Conservation (phyloP, 2,113 vertebrate species). For the Apaloderma vittatum region DNA sequence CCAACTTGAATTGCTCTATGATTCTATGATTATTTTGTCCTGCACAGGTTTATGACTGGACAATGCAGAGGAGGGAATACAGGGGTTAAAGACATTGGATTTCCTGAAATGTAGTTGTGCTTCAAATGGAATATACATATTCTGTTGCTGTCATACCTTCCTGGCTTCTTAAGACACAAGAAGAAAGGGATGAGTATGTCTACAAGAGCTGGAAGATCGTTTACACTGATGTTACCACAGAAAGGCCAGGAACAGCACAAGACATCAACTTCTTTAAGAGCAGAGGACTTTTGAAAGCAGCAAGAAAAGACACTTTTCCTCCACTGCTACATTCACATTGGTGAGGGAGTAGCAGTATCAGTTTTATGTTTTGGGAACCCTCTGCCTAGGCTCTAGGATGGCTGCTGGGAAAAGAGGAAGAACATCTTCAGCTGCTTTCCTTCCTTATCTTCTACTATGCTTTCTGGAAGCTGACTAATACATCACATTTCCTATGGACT, state of each 20-base stretch:
- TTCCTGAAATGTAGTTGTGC: background rate
- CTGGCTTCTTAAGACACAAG: background rate
- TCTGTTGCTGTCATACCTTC: background rate
- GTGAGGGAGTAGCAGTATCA: background rate
- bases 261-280: background rate
- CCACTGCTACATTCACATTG: background rate
- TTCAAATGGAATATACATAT: background rate
- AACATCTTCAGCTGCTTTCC: background rate
- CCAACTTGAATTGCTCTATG: too few species aligned
- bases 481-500: background rate
- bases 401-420: background rate
- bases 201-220: background rate
- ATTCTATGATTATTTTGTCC: too few species aligned
- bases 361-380: background rate
- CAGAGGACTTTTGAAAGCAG: background rate
- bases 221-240: background rate
- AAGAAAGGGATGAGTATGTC: background rate
- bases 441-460: background rate
- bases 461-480: conserved; percentile 4
- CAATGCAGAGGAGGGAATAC: background rate
- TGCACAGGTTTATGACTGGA: background rate
- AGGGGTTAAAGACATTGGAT: background rate
- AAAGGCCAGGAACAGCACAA: background rate
- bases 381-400: background rate
- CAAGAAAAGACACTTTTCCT: background rate